A percentile compares a stretch with the other conserved stretches of the same genome.
phyloP scores from a whole-genome alignment of 2,797 vertebrate genomes.

The Onychomys arenicola region DNA sequence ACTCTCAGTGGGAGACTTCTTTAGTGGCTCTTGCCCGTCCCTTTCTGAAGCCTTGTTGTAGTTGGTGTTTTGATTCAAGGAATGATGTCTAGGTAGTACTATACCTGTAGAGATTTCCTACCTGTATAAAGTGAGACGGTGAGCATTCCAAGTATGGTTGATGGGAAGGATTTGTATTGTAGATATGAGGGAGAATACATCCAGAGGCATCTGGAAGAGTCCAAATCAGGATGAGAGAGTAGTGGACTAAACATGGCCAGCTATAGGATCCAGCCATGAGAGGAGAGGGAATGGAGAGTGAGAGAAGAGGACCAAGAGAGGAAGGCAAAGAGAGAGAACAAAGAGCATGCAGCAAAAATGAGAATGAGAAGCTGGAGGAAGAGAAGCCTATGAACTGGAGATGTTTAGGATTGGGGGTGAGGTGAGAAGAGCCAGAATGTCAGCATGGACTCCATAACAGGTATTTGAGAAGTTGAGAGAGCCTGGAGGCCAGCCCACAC shows the following conservation, averaged over 20 bases:
- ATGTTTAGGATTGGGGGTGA: neutral
- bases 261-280: neutral
- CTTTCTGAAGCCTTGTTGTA: neutral
- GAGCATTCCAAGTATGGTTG: neutral
- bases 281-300: neutral
- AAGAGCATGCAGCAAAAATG: neutral
- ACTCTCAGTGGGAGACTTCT: neutral
- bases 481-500: neutral
- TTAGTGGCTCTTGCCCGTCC: neutral
- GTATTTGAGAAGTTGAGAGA: neutral
- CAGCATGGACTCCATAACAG: neutral
- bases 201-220: neutral
- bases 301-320: neutral
- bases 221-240: neutral
- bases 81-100: slow-evolving; percentile 21
- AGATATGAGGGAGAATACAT: neutral
- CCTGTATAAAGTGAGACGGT: neutral
- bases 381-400: neutral
- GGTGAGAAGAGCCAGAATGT: neutral
- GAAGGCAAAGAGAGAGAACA: neutral
- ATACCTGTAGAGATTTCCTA: slow-evolving; percentile 1
- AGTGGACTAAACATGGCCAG: neutral
- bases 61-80: slow-evolving; percentile 8
- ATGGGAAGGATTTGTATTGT: neutral
- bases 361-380: neutral